Percentiles rank a stretch among this genome's conserved stretches.
Evolutionary conservation across 2,888 invertebrate genomes (phyloP).

Genomic region (Tenthredo scrophulariae): DNA sequence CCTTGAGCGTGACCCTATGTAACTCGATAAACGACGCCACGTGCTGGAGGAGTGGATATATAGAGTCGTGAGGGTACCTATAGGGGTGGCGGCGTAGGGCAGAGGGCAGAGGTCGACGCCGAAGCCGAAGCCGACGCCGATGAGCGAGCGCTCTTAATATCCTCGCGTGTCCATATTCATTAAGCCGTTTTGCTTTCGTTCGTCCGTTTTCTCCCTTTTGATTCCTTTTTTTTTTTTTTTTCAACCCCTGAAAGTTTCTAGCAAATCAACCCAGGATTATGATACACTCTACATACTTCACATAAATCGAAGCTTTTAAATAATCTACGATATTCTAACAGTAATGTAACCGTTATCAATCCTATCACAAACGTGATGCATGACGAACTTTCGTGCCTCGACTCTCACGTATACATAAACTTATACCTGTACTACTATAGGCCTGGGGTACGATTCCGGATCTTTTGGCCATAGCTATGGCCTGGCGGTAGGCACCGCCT

Average conservation of each 20-base stretch:
- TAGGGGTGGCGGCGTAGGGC: background rate
- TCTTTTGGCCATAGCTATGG: no score
- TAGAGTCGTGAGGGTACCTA: slow-evolving; percentile 4
- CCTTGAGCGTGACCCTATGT: slow-evolving; percentile 50
- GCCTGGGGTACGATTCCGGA: no score
- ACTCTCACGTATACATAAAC: background rate
- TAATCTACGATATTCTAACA: background rate
- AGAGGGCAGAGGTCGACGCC: slow-evolving; percentile 56
- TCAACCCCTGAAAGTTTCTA: background rate
- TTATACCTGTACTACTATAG: no score
- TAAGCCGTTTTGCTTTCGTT: slow-evolving; percentile 62
- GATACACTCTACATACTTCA: background rate
- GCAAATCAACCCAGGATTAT: slow-evolving; percentile 14
- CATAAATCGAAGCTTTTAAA: background rate
- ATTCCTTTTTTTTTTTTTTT: background rate
- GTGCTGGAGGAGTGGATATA: slow-evolving; percentile 50
- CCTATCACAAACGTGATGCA: background rate
- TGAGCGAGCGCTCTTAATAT: slow-evolving; percentile 69
- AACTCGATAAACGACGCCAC: slow-evolving; percentile 58
- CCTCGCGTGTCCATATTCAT: slow-evolving; percentile 76
- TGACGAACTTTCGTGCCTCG: background rate
- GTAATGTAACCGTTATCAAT: background rate
- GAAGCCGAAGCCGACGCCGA: slow-evolving; percentile 55
- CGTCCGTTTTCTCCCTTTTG: background rate
- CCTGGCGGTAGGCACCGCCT: no score